Conservation (phyloP, 2,797 vertebrate species). For the Hydrocynus forskahlii region DNA sequence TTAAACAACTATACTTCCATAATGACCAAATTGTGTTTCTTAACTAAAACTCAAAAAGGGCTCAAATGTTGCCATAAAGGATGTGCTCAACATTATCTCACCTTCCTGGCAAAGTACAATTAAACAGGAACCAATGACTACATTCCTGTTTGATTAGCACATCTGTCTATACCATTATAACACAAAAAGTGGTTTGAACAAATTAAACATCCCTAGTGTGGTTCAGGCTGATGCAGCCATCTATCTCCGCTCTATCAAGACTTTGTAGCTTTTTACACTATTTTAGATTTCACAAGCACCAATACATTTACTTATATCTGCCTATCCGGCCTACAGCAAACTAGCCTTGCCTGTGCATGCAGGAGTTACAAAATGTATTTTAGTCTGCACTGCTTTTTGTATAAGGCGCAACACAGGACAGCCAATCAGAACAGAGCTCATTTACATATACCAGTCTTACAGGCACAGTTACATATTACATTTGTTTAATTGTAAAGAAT, state of each 20-base stretch:
- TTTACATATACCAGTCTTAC: too few species aligned
- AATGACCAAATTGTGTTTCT: background rate
- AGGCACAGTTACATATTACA: too few species aligned
- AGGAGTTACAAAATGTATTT: too few species aligned
- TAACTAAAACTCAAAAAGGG: background rate
- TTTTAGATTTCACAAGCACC: too few species aligned
- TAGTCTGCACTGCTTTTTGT: too few species aligned
- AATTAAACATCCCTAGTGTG: background rate
- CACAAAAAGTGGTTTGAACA: background rate
- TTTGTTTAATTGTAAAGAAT: too few species aligned
- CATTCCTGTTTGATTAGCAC: background rate
- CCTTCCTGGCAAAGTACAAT: background rate
- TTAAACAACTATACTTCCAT: background rate
- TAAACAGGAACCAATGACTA: background rate
- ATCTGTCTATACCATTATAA: background rate
- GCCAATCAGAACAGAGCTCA: too few species aligned
- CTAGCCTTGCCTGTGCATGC: too few species aligned
- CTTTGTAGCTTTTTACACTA: too few species aligned
- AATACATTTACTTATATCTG: too few species aligned
- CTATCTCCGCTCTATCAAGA: background rate
- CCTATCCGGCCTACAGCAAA: too few species aligned
- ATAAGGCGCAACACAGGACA: too few species aligned
- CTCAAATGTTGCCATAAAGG: background rate
- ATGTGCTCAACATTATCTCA: background rate
- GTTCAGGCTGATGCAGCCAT: background rate